phyloP scores from a whole-genome alignment of 2,888 invertebrate species.

The Amiota minor region DNA sequence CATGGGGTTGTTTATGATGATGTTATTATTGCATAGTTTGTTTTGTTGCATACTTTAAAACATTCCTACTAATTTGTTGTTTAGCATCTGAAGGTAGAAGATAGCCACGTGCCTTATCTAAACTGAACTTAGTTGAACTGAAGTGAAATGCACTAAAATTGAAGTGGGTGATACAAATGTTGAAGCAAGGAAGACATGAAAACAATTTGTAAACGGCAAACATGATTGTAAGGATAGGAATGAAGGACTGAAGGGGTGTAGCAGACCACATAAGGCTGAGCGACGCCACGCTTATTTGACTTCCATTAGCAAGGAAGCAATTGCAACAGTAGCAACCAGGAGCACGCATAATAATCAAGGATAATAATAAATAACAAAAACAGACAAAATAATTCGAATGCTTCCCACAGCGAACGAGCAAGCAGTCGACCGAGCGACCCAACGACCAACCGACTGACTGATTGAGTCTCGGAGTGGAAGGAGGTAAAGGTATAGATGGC shows the following conservation, averaged over 20 bases:
- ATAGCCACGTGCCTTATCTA: conserved; percentile 72
- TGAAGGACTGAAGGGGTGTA: neutral
- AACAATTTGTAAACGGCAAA: conserved; percentile 65
- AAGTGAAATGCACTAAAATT: neutral
- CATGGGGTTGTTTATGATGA: neutral
- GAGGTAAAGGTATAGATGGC: neutral
- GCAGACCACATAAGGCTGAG: no score
- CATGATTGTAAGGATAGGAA: conserved; percentile 41
- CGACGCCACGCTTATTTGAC: conserved; percentile 51
- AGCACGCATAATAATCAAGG: conserved; percentile 50
- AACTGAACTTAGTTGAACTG: neutral
- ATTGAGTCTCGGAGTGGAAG: neutral
- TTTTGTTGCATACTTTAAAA: conserved; percentile 8
- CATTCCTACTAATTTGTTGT: conserved; percentile 48
- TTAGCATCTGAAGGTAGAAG: conserved; percentile 68
- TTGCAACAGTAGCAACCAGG: conserved; percentile 17
- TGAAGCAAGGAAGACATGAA: conserved; percentile 51
- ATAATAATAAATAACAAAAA: conserved; percentile 51
- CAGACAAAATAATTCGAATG: conserved; percentile 1
- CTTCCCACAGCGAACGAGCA: neutral
- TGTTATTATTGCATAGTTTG: neutral
- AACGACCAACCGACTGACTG: neutral
- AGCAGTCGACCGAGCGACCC: no score
- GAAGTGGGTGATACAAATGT: conserved; percentile 39
- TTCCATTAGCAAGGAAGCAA: conserved; percentile 52